Percentiles rank a stretch among this genome's conserved stretches.
Evolutionary conservation across 2,113 vertebrate genomes (phyloP).

Genomic region (Calypte anna): DNA sequence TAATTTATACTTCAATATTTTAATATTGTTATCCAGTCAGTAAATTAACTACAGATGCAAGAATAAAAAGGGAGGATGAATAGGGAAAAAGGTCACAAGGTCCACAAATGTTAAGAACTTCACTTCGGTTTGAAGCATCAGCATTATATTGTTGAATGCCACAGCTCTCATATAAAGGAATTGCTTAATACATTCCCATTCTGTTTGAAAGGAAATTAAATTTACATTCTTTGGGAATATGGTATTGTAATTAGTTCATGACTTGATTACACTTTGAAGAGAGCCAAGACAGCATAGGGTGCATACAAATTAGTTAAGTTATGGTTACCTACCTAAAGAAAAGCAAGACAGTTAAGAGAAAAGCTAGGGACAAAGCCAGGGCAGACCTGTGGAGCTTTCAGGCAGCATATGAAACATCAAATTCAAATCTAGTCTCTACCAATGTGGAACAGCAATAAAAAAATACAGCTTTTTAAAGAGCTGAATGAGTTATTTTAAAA

Average conservation of each 20-base stretch:
- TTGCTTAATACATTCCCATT: slow-evolving; percentile 62
- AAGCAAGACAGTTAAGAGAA: slow-evolving; percentile 24
- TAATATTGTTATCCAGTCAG: slow-evolving; percentile 51
- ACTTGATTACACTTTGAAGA: slow-evolving; percentile 78
- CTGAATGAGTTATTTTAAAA: slow-evolving; percentile 12
- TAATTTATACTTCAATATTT: slow-evolving; percentile 63
- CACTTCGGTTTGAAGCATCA: slow-evolving; percentile 49
- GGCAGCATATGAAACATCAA: neutral
- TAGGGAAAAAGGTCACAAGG: slow-evolving; percentile 42
- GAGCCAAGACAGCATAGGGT: slow-evolving; percentile 19
- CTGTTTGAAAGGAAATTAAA: slow-evolving; percentile 75
- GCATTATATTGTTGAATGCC: slow-evolving; percentile 55
- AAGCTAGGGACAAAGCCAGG: slow-evolving; percentile 33
- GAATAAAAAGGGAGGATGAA: slow-evolving; percentile 41
- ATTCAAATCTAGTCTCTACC: slow-evolving; percentile 31
- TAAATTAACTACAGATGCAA: slow-evolving; percentile 60
- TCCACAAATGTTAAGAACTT: slow-evolving; percentile 55
- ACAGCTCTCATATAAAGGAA: slow-evolving; percentile 55
- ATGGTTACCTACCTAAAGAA: slow-evolving; percentile 55
- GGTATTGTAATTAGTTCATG: slow-evolving; percentile 74
- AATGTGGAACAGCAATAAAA: slow-evolving; percentile 21
- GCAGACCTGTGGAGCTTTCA: neutral
- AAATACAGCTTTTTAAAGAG: slow-evolving; percentile 10
- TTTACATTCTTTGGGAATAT: slow-evolving; percentile 76
- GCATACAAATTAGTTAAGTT: slow-evolving; percentile 66